Conservation (phyloP, 2,888 invertebrate species). For the Incurvaria masculella region DNA sequence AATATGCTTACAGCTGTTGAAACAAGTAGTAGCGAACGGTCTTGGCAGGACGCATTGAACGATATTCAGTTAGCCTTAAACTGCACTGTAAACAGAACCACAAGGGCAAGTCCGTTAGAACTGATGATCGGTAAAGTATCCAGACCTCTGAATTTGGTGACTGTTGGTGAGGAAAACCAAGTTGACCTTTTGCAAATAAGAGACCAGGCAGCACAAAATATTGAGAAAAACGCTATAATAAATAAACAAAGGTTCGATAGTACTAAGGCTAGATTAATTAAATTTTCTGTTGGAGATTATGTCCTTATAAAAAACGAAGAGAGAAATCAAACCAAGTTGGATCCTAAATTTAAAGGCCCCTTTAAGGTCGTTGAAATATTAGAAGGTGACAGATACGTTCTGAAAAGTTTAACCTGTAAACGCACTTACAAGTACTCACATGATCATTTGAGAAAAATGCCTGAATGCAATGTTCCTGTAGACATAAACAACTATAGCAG, state of each 20-base stretch:
- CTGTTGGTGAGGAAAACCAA: neutral
- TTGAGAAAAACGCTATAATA: neutral
- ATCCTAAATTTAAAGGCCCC: neutral
- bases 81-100: neutral
- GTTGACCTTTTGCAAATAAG: neutral
- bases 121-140: slow-evolving; percentile 5
- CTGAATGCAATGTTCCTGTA: neutral
- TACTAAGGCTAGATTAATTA: neutral
- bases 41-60: slow-evolving; percentile 17
- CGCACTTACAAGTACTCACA: neutral
- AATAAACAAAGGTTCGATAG: neutral
- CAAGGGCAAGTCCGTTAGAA: slow-evolving; percentile 3
- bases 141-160: neutral
- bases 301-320: neutral
- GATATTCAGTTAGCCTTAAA: slow-evolving; percentile 14
- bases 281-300: neutral
- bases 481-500: too few relatives aligned
- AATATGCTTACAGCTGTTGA: slow-evolving; percentile 15
- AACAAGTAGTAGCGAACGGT: slow-evolving; percentile 7
- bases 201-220: neutral
- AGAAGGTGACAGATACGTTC: neutral
- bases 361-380: neutral
- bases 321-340: neutral
- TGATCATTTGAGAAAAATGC: neutral
- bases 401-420: neutral